These are phyloP conservation scores for Clarias magur DNA, from an alignment of 2,113 vertebrate genomes.

Conservation along the genomic window DNA sequence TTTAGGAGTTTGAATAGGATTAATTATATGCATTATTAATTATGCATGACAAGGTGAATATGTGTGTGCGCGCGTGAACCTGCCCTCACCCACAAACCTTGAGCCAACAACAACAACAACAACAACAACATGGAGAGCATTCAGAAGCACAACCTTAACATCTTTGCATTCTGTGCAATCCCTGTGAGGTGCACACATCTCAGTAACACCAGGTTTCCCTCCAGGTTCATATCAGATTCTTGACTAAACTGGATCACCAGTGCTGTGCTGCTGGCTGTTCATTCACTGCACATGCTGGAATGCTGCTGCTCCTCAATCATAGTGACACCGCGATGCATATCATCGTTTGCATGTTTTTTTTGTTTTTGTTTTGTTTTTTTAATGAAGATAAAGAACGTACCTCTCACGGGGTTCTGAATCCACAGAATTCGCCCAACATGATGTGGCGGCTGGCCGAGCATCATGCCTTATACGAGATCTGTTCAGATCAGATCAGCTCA, in stretches of 20 bases:
- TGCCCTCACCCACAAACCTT: background rate
- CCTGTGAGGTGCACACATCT: too few relatives aligned
- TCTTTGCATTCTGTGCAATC: background rate
- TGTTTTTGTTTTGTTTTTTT: background rate
- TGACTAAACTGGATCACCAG: background rate
- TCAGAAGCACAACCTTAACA: background rate
- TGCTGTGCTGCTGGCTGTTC: too few relatives aligned
- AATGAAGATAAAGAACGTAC: slow-evolving; percentile 54
- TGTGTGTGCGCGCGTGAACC: background rate
- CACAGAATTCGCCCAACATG: slow-evolving; percentile 73
- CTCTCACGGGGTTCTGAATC: slow-evolving; percentile 77
- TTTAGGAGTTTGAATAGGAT: background rate
- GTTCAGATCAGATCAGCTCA: background rate
- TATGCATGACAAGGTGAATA: background rate
- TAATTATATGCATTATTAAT: background rate
- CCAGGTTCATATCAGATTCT: background rate
- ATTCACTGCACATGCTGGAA: background rate
- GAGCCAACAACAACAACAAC: background rate
- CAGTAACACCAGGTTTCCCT: background rate
- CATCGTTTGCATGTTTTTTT: background rate
- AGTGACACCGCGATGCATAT: background rate
- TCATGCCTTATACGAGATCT: slow-evolving; percentile 46
- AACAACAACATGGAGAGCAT: background rate
- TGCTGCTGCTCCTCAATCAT: background rate
- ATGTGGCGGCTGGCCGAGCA: slow-evolving; percentile 73